A percentile compares a stretch with the other conserved stretches of the same genome.
Conservation (phyloP, 2,113 vertebrate species). For the Silurus asotus region DNA sequence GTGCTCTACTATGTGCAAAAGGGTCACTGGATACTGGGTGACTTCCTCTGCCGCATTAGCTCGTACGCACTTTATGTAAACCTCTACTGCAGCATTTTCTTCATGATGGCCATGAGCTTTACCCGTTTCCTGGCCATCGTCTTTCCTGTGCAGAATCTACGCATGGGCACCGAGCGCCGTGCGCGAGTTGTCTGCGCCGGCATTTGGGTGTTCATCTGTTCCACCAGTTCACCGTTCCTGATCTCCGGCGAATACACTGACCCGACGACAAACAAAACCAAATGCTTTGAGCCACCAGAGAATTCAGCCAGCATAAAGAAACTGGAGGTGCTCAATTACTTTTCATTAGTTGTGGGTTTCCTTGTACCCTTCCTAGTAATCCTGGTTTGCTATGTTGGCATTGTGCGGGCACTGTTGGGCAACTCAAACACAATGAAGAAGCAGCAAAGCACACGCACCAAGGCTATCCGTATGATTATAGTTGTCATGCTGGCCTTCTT, state of each 20-base stretch:
- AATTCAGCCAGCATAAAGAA: conserved; percentile 30
- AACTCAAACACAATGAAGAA: conserved; percentile 68
- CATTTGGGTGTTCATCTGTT: conserved; percentile 88
- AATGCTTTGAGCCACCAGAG: conserved; percentile 88
- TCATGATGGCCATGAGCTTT: conserved; percentile 95
- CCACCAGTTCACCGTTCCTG: conserved; percentile 83
- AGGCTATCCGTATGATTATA: conserved; percentile 90
- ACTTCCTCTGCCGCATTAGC: conserved; percentile 85
- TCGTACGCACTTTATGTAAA: conserved; percentile 92
- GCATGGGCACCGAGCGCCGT: conserved; percentile 76
- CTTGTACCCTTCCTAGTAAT: conserved; percentile 84
- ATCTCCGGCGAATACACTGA: conserved; percentile 65
- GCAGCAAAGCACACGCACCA: conserved; percentile 71
- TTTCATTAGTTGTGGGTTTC: conserved; percentile 85
- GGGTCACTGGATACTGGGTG: conserved; percentile 84
- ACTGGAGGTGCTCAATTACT: conserved; percentile 76
- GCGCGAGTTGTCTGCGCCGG: conserved; percentile 73
- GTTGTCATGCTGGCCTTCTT: conserved; percentile 87
- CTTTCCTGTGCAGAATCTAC: conserved; percentile 85
- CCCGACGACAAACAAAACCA: conserved; percentile 76
- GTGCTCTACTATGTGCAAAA: conserved; percentile 86
- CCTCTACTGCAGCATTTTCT: conserved; percentile 94
- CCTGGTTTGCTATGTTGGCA: conserved; percentile 86
- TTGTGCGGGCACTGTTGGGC: conserved; percentile 79
- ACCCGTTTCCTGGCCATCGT: conserved; percentile 94